phyloP scores from a whole-genome alignment of 2,797 vertebrate species.

The Morelia viridis region DNA sequence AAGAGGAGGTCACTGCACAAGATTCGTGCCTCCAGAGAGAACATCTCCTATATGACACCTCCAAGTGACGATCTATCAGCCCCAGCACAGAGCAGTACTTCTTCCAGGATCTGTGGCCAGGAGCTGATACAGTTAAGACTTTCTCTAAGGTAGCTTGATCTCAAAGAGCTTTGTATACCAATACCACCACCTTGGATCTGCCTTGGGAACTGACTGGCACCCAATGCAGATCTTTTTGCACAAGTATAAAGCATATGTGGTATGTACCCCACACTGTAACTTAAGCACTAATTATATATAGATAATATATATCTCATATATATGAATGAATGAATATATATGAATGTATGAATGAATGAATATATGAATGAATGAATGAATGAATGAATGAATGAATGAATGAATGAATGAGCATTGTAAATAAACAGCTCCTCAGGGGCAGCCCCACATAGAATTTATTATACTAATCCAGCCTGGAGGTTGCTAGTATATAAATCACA shows the following conservation, averaged over 20 bases:
- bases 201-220: neutral
- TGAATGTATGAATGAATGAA: no score
- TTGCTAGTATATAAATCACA: neutral
- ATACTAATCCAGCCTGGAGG: no score
- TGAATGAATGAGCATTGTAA: neutral
- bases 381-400: no score
- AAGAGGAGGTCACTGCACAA: neutral
- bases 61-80: neutral
- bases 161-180: neutral
- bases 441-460: neutral
- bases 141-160: neutral
- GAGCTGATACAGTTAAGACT: neutral
- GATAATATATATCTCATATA: no score
- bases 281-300: neutral
- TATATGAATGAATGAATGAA: no score
- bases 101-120: neutral
- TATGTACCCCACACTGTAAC: neutral
- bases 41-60: neutral
- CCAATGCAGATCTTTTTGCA: neutral
- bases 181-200: neutral
- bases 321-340: no score
- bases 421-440: neutral
- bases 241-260: neutral
- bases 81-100: neutral
- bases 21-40: neutral